Conservation (phyloP, 2,888 invertebrate species). For the Brassicogethes aeneus region DNA sequence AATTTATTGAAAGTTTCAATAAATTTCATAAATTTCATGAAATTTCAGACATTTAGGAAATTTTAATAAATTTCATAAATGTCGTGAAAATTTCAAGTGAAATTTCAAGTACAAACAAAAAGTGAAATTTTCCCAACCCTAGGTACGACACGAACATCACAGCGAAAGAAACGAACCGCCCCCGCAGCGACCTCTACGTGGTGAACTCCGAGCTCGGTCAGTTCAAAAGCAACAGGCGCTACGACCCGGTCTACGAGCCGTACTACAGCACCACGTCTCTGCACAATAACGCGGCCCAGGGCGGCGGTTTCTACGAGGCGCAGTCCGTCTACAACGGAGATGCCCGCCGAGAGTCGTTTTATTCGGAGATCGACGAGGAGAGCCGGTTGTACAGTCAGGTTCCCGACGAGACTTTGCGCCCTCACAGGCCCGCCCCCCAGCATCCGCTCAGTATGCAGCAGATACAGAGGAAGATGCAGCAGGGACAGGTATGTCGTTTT, state of each 20-base stretch:
- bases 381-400: conserved; percentile 35
- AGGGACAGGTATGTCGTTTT: conserved; percentile 37
- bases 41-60: no score
- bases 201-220: conserved; percentile 28
- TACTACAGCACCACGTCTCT: neutral
- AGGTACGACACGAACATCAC: conserved; percentile 1
- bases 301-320: neutral
- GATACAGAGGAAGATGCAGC: conserved; percentile 38
- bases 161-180: conserved; percentile 1
- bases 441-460: conserved; percentile 41
- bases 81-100: no score
- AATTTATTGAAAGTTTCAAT: no score
- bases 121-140: no score
- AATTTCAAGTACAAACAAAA: no score
- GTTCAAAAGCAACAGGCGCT: conserved; percentile 30
- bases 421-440: conserved; percentile 39
- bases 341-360: conserved; percentile 27
- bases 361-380: conserved; percentile 38
- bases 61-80: no score
- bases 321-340: conserved; percentile 17
- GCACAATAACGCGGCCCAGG: neutral
- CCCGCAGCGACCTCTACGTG: conserved; percentile 17
- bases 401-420: conserved; percentile 32
- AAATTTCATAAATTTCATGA: no score
- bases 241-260: conserved; percentile 27